phyloP scores from a whole-genome alignment of 2,888 invertebrate species.

The Ectemnius cavifrons region DNA sequence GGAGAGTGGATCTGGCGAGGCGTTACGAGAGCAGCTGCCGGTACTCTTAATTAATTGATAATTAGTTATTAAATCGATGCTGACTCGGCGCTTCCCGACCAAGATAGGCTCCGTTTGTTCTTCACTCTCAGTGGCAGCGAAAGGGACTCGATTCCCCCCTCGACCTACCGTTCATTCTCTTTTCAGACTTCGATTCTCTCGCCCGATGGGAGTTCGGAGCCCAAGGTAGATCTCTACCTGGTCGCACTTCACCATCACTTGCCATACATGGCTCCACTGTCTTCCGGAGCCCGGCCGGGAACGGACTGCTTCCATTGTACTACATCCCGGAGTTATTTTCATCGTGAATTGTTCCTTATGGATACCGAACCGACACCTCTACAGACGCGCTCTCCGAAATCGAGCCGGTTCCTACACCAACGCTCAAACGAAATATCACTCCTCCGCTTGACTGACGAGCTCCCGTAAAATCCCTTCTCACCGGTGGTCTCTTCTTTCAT shows the following conservation, averaged over 20 bases:
- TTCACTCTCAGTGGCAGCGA: slow-evolving; percentile 8
- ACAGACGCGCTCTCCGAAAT: slow-evolving; percentile 33
- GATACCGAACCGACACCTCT: slow-evolving; percentile 50
- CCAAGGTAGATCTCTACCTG: slow-evolving; percentile 48
- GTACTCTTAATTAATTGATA: slow-evolving; percentile 65
- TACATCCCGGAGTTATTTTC: slow-evolving; percentile 56
- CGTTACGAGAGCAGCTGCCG: slow-evolving; percentile 27
- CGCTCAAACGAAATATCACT: slow-evolving; percentile 11
- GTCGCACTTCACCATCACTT: slow-evolving; percentile 53
- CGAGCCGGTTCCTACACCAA: slow-evolving; percentile 26
- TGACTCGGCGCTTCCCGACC: slow-evolving; percentile 58
- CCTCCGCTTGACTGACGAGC: neutral
- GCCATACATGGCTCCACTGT: slow-evolving; percentile 61
- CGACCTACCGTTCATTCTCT: neutral
- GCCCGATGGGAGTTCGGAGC: slow-evolving; percentile 49
- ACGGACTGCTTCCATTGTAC: slow-evolving; percentile 56
- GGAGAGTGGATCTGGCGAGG: slow-evolving; percentile 2
- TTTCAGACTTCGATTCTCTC: slow-evolving; percentile 24
- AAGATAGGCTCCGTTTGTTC: slow-evolving; percentile 53
- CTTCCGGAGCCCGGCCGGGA: slow-evolving; percentile 42
- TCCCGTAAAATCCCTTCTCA: neutral
- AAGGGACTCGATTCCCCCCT: neutral
- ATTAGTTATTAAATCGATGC: slow-evolving; percentile 65
- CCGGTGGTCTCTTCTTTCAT: slow-evolving; percentile 8
- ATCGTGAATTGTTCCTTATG: slow-evolving; percentile 58